These are phyloP conservation scores for Cuculus canorus DNA, from an alignment of 2,797 vertebrate species.

Conservation along the genomic window DNA sequence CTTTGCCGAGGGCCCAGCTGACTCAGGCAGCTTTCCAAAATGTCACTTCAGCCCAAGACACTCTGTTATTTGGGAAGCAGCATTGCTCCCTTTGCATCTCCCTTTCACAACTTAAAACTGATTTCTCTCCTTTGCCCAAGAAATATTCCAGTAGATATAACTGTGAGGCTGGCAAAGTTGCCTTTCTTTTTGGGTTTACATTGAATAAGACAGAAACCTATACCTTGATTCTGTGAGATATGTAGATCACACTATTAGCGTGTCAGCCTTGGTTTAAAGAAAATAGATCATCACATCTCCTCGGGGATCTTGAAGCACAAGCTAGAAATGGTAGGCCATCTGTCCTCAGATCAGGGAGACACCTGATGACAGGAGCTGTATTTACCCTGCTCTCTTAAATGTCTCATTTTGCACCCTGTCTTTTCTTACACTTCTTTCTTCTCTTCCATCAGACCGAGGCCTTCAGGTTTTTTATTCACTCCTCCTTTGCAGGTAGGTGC, in stretches of 20 bases:
- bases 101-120: background rate
- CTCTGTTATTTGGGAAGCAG: background rate
- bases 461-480: background rate
- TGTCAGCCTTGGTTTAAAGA: conserved; percentile 29
- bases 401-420: background rate
- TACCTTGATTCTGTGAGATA: background rate
- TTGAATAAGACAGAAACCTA: background rate
- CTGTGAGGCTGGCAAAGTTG: background rate
- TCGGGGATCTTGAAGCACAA: background rate
- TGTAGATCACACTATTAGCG: background rate
- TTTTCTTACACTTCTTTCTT: background rate
- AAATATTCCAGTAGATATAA: background rate
- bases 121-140: background rate
- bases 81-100: background rate
- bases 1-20: background rate
- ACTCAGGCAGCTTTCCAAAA: background rate
- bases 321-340: background rate
- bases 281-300: conserved; percentile 17
- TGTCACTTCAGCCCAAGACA: background rate
- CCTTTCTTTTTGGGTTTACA: conserved; percentile 1
- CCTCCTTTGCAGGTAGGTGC: background rate
- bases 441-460: background rate
- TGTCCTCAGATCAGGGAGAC: conserved; percentile 31
- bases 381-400: conserved; percentile 4
- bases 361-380: background rate